Conservation (phyloP, 2,888 invertebrate species). For the Linnaemya vulpina region DNA sequence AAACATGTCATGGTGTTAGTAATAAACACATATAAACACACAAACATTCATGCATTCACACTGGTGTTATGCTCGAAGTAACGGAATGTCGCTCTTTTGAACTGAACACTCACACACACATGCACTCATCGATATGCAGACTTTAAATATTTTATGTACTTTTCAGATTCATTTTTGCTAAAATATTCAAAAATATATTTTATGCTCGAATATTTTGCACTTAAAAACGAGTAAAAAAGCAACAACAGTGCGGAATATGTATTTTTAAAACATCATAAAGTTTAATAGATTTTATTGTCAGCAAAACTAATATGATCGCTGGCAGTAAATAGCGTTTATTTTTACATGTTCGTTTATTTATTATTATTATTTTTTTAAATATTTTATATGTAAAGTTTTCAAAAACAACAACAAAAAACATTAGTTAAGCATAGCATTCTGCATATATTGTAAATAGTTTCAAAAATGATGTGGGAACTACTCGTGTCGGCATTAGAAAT, state of each 20-base stretch:
- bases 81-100: constrained; percentile 37
- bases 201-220: constrained; percentile 33
- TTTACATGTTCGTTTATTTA: background rate
- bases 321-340: constrained; percentile 51
- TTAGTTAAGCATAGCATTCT: no score
- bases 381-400: background rate
- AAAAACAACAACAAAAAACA: no score
- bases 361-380: constrained; percentile 1
- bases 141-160: background rate
- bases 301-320: constrained; percentile 46
- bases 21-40: background rate
- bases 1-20: background rate
- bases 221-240: constrained; percentile 15
- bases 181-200: constrained; percentile 57
- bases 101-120: background rate
- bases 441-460: no score
- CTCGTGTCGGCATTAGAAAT: no score
- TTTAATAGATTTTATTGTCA: constrained; percentile 59
- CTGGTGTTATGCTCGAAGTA: constrained; percentile 32
- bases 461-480: no score
- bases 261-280: constrained; percentile 65
- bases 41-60: background rate
- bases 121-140: background rate
- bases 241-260: background rate
- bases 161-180: background rate